phyloP scores from a whole-genome alignment of 2,888 invertebrate genomes.

The Conchocele bisecta region DNA sequence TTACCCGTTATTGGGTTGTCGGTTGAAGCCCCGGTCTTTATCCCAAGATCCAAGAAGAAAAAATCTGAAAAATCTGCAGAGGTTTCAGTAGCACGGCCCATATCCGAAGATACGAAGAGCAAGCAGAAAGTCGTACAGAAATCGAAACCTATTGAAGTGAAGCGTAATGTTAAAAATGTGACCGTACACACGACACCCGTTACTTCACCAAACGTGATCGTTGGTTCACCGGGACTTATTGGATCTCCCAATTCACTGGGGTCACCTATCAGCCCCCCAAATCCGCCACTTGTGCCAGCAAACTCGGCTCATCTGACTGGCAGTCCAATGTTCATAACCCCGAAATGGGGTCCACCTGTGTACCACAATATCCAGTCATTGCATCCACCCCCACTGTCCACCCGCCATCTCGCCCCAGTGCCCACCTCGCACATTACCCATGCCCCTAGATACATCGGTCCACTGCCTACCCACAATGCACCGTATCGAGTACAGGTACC shows the following conservation, averaged over 20 bases:
- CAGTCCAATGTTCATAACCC: slow-evolving; percentile 59
- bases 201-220: slow-evolving; percentile 15
- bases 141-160: slow-evolving; percentile 33
- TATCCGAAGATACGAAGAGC: neutral
- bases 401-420: neutral
- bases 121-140: slow-evolving; percentile 12
- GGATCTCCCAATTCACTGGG: slow-evolving; percentile 34
- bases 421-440: neutral
- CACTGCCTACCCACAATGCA: slow-evolving; percentile 14
- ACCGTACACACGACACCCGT: slow-evolving; percentile 5
- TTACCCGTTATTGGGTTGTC: slow-evolving; percentile 55
- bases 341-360: slow-evolving; percentile 36
- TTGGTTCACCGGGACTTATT: slow-evolving; percentile 13
- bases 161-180: slow-evolving; percentile 34
- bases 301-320: slow-evolving; percentile 31
- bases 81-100: neutral
- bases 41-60: slow-evolving; percentile 41
- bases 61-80: slow-evolving; percentile 14
- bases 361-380: slow-evolving; percentile 7
- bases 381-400: slow-evolving; percentile 34
- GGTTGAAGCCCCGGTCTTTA: slow-evolving; percentile 60
- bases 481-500: slow-evolving; percentile 15
- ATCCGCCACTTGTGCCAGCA: slow-evolving; percentile 9
- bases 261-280: slow-evolving; percentile 9
- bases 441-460: neutral